Evolutionary conservation across 2,888 invertebrate species (phyloP), one percentile per base, ranked within the genome.

Genomic region (Pseudoips prasinana): DNA sequence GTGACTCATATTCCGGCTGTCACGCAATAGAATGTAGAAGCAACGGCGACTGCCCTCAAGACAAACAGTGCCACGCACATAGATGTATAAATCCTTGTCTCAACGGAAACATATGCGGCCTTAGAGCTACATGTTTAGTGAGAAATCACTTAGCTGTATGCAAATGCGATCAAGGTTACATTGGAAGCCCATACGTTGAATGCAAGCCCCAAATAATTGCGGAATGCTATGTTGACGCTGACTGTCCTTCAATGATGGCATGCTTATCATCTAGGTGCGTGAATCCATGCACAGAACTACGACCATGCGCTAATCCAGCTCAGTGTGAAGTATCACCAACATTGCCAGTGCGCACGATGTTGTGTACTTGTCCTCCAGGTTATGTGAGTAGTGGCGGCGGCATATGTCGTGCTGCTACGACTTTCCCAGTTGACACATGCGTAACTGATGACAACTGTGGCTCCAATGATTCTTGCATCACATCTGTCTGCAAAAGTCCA

Each of bases 281-380:
- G 47, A 93, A 97, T 75, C 96, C 97, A 4, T 97, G 97, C 65
- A 74, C 90, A 1, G 90, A 91, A 5, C 83, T 96, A 29, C 92
- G 93, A 54, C 97, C 97, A 1, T 97, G 97, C 69, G 91, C 92
- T 25, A 90, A 91, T 31, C 96, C 96, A 19, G 93, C 96, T 0
- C 91, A 91, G 46, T 97, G 97, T 66, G 92, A 93, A 75, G 96
- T 96, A 0, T 91, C 95, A 10, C 92, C 94, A 1, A 95, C 96
- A 2, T 76, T 94, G 11, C 96, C 97, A 0, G 94, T 96, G 3
- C 91, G 96, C 44, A 96, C 96, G 0, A 95, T 97, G 94, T 91
- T 96, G 20, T 97, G 97, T 69, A 92, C 95, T 1, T 97, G 97
- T 61, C 95, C 96, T 11, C 94, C 95, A 29, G 97, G 97, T 8